A percentile compares a stretch with the other conserved stretches of the same genome.
phyloP scores from a whole-genome alignment of 2,797 vertebrate genomes.

The Sebastes matsubarae region DNA sequence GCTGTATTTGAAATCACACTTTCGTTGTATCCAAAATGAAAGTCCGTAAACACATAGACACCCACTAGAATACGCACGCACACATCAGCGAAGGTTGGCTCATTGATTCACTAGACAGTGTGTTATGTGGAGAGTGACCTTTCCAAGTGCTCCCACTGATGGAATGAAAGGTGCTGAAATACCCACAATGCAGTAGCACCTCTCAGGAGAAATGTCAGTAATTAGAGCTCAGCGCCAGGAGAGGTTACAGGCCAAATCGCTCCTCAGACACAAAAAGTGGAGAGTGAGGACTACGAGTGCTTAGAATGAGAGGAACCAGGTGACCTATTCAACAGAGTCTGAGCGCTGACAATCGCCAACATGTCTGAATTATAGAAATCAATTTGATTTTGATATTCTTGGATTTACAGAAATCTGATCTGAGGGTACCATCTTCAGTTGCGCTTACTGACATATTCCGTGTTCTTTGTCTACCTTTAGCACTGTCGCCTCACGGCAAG shows the following conservation, averaged over 20 bases:
- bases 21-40: background rate
- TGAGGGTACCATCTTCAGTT: background rate
- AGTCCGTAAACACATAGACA: background rate
- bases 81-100: conserved; percentile 22
- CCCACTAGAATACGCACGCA: background rate
- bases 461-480: background rate
- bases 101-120: conserved; percentile 62
- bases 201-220: conserved; percentile 68
- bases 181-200: conserved; percentile 43
- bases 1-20: background rate
- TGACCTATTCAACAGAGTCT: background rate
- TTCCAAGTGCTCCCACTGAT: conserved; percentile 60
- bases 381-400: background rate
- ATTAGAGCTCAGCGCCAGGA: conserved; percentile 45
- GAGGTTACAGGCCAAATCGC: conserved; percentile 41
- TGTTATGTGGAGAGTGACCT: conserved; percentile 65
- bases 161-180: conserved; percentile 65
- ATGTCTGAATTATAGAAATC: background rate
- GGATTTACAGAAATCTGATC: background rate
- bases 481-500: too few relatives aligned
- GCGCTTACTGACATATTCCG: background rate
- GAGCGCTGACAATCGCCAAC: background rate
- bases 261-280: conserved; percentile 7
- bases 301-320: background rate
- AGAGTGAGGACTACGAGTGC: background rate